Evolutionary conservation across 2,888 invertebrate genomes (phyloP), one percentile per base, ranked within the genome.

Genomic region (Plutella xylostella): DNA sequence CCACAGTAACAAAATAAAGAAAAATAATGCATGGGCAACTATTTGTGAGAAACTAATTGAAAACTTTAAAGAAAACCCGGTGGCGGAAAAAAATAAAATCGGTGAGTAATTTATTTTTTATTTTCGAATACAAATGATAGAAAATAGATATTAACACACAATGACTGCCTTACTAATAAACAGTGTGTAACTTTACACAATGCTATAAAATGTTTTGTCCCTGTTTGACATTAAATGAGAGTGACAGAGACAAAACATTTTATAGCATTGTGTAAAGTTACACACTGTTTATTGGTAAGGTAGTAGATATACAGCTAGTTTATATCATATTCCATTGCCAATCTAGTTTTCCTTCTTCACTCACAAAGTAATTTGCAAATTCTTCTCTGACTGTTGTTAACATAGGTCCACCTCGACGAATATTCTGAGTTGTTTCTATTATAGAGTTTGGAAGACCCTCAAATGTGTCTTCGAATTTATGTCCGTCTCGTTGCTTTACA

Each of bases 351-450:
- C 55, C 55, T 53, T 53, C 54, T 50, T 54, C 52, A 45, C 53
- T 53, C 49, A 55, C 56, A 51, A 53, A 56, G 49, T 55, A 55
- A 49, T 55, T 52, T 43, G 51, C 52, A 52, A 56, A 56, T 52
- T 53, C 50, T 50, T 55, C 52, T 39, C 53, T 43, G 52, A 52
- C 51, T 52, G 51, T 50, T 51, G 50, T 52, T 50, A 50, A 53
- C 49, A 51, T 53, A 50, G 50, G 53, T 12, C 54, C 53, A 50
- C 55, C 52, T 54, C 45, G 52, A 30, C 49, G 50, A 54, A 51
- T 48, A 43, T 52, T 42, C 50, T 50, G 51, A 38, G 51, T 51
- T 55, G 47, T 48, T 45, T 53, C 46, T 52, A 49, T 19, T 49
- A 53, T 31, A 31, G 31, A 4, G 31, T 31, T 31, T 31, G 31